Base-by-base conservation (phyloP, 2,113 vertebrate species). In the Terrapene triunguis region DNA sequence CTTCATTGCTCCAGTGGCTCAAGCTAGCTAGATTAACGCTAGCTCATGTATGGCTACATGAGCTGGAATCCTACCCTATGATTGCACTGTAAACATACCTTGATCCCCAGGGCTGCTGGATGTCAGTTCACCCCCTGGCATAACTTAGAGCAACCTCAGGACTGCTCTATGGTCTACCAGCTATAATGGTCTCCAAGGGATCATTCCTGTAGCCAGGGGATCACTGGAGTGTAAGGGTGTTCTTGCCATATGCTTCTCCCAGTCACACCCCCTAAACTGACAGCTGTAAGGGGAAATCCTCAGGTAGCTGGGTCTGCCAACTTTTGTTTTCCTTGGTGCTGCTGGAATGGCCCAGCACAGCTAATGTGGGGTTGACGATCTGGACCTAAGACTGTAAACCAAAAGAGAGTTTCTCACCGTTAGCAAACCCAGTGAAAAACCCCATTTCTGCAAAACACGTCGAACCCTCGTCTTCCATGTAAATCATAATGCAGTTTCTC, bases 141-240 rank as follows among this genome's bases (percentile, higher is more conserved):
- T 79, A 1, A 0, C 14, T 53, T 51, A 72, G 5, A 16, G 80
- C 19, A 19, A 19, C 16, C n/a, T 19, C 29, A 44, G 42, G 47
- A 17, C 25, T 94, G 84, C 59, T 54, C 42, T 74, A 0, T 44
- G 65, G 3, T 35, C 79, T 69, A 55, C 21, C 5, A 3, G 50
- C 3, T 38, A 19, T 22, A 72, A 72, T 72, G 8, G 29, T 32
- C 22, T 0, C 2, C 1, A 0, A 65, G 74, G 42, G 10, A 12
- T 3, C 79, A 35, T 24, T 92, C 55, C 35, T 50, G 17, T 4
- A 12, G 82, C 27, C 48, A 87, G 42, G 51, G n/a, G 4, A 44
- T 44, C 51, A 42, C 16, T 24, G 57, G 44, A 51, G 35, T 69
- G 3, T 4, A 5, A 54, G 55, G 83, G 25, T 32, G 12, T n/a